These are phyloP conservation scores for Myoxocephalus aenaeus DNA, from an alignment of 2,797 vertebrate genomes.

Conservation along the genomic window DNA sequence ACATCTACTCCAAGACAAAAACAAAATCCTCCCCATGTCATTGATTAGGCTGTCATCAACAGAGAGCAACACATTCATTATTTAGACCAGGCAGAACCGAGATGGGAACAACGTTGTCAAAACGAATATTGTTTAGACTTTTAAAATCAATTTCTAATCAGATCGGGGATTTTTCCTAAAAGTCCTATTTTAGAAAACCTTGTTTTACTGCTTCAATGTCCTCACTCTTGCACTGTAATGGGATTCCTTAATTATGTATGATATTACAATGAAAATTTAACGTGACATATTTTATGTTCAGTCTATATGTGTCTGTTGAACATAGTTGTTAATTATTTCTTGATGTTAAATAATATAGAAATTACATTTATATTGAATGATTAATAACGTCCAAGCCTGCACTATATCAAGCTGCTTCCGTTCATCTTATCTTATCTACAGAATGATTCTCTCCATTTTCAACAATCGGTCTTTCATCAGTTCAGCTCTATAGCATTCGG, in stretches of 20 bases:
- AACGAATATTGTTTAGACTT: conserved; percentile 24
- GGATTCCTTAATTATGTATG: conserved; percentile 12
- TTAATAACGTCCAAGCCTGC: conserved; percentile 8
- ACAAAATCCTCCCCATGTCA: conserved; percentile 45
- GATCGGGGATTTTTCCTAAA: background rate
- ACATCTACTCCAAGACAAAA: conserved; percentile 22
- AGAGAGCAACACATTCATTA: conserved; percentile 45
- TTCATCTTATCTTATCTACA: conserved; percentile 28
- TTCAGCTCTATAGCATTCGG: conserved; percentile 8
- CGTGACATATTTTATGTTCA: background rate
- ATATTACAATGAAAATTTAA: background rate
- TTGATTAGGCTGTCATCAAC: conserved; percentile 48
- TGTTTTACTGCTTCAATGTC: background rate
- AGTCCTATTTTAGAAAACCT: background rate
- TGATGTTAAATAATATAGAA: conserved; percentile 24
- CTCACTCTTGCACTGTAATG: background rate
- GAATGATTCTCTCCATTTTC: conserved; percentile 34
- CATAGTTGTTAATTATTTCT: conserved; percentile 7
- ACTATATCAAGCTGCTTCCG: background rate
- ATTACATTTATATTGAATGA: conserved; percentile 13
- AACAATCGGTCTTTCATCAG: conserved; percentile 43
- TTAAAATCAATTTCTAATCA: conserved; percentile 18
- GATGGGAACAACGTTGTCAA: conserved; percentile 26
- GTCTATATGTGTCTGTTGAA: background rate
- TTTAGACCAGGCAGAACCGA: conserved; percentile 31